phyloP scores from a whole-genome alignment of 2,797 vertebrate species.

The Eleutherodactylus coqui region DNA sequence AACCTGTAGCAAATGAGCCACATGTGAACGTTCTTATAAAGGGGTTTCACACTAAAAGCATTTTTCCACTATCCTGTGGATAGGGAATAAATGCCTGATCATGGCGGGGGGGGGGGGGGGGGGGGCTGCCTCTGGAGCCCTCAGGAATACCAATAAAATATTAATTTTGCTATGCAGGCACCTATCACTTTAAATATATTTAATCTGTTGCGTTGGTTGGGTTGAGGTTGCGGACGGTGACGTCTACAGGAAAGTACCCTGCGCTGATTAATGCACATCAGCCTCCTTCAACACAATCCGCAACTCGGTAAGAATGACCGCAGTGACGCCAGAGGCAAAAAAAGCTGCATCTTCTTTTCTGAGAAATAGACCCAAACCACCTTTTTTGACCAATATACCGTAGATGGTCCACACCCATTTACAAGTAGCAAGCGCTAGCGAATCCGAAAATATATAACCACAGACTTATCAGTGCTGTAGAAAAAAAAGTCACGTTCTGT shows the following conservation, averaged over 20 bases:
- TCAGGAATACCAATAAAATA: no score
- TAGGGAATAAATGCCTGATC: no score
- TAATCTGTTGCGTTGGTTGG: neutral
- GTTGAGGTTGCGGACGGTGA: neutral
- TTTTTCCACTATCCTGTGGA: no score
- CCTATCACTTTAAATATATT: neutral
- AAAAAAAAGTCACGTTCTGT: no score
- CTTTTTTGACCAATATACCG: constrained; percentile 8
- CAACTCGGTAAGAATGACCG: constrained; percentile 31
- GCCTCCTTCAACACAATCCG: constrained; percentile 1
- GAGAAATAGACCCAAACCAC: constrained; percentile 32
- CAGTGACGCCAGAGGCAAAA: constrained; percentile 51
- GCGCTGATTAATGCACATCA: neutral
- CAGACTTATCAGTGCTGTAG: neutral
- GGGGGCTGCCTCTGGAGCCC: no score
- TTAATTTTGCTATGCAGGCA: neutral
- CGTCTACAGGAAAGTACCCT: constrained; percentile 53
- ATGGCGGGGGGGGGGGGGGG: no score
- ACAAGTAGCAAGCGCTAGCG: neutral
- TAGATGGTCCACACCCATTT: constrained; percentile 20
- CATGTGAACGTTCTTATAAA: no score
- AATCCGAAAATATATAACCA: neutral
- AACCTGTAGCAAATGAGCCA: no score
- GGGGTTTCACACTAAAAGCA: no score
- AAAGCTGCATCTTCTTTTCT: constrained; percentile 40